Evolutionary conservation across 2,797 vertebrate species (phyloP).

Genomic region (Smutsia gigantea): DNA sequence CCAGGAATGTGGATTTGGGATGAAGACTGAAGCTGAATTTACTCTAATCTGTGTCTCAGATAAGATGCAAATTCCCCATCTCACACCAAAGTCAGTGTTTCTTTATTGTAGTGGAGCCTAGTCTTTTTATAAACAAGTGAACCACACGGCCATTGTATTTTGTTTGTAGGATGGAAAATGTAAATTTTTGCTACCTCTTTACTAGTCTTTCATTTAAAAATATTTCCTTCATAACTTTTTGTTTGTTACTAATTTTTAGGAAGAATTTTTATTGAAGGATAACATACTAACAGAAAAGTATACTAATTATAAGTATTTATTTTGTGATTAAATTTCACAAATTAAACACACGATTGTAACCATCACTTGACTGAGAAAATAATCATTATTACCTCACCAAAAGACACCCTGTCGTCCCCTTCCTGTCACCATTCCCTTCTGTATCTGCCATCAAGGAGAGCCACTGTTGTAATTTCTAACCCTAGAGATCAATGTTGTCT

Average conservation of each 20-base stretch:
- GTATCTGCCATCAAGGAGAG: not conserved
- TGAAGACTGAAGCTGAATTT: not conserved
- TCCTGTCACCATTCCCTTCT: not conserved
- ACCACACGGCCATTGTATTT: not conserved
- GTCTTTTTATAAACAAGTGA: not conserved
- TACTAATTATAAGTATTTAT: not conserved
- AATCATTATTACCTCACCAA: not conserved
- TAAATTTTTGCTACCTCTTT: not conserved
- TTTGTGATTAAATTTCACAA: not conserved
- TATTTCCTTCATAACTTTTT: not conserved
- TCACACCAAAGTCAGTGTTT: not conserved
- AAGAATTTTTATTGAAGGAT: not conserved
- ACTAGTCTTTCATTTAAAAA: not conserved
- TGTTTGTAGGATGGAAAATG: not conserved
- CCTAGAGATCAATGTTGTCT: not conserved
- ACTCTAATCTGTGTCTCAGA: not conserved
- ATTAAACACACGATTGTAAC: not conserved
- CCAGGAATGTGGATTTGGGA: not conserved
- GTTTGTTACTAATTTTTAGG: not conserved
- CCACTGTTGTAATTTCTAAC: not conserved
- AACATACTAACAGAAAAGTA: not conserved
- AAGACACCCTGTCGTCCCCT: not conserved
- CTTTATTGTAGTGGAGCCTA: not conserved
- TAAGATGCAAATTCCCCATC: not conserved
- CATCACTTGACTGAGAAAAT: not conserved